These are phyloP conservation scores for Oreotragus oreotragus DNA, from an alignment of 2,113 vertebrate species.

Conservation along the genomic window DNA sequence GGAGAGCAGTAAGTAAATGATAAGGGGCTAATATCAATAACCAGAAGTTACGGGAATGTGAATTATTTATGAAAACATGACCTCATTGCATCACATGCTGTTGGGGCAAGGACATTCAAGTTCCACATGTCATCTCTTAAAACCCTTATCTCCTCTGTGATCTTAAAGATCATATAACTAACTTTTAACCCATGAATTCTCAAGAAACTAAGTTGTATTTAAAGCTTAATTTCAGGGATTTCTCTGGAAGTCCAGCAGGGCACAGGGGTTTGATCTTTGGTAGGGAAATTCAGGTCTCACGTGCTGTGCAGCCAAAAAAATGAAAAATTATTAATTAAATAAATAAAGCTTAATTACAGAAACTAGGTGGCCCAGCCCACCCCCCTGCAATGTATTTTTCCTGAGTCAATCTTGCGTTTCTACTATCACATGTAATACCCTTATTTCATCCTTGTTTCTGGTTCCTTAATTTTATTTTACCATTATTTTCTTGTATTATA, in stretches of 20 bases:
- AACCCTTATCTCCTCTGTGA: not conserved
- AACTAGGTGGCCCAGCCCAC: not conserved
- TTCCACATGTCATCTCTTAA: not conserved
- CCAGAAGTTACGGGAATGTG: not conserved
- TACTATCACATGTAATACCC: not conserved
- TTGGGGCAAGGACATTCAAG: not conserved
- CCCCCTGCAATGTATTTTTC: not conserved
- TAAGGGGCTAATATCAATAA: not conserved
- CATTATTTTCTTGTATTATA: not conserved
- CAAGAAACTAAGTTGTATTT: not conserved
- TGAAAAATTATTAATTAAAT: not conserved
- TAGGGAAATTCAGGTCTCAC: not conserved
- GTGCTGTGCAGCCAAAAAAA: not conserved
- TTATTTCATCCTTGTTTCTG: not conserved
- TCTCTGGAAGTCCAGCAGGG: not conserved
- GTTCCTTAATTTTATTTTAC: not conserved
- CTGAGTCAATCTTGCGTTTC: not conserved
- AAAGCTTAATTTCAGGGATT: not conserved
- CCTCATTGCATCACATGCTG: not conserved
- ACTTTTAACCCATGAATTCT: not conserved
- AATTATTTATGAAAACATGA: not conserved
- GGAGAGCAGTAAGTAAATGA: not conserved
- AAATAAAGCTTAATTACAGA: not conserved
- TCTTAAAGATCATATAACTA: not conserved
- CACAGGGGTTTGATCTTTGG: not conserved